Conservation (phyloP, 2,113 vertebrate species). For the Microtus richardsoni region DNA sequence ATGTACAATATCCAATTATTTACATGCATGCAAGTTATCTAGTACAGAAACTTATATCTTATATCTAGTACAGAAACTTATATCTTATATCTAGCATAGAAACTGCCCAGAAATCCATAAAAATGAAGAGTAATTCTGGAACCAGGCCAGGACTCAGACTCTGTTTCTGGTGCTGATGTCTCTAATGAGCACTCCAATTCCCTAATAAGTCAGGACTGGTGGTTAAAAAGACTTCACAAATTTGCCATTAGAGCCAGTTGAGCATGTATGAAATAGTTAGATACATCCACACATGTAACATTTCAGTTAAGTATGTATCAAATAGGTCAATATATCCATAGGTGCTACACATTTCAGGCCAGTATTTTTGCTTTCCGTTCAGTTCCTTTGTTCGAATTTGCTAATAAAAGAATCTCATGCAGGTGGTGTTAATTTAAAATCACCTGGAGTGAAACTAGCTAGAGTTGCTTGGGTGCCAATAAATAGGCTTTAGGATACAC, state of each 20-base stretch:
- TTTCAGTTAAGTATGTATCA: not conserved
- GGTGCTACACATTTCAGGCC: not conserved
- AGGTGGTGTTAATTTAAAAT: slow-evolving; percentile 64
- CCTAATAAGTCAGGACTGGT: slow-evolving; percentile 1
- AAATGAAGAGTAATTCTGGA: not conserved
- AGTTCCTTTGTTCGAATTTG: slow-evolving; percentile 5
- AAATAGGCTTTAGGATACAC: not conserved
- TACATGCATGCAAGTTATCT: not conserved
- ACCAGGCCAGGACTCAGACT: not conserved
- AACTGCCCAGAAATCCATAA: slow-evolving; percentile 3
- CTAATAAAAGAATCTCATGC: slow-evolving; percentile 26
- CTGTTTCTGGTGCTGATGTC: not conserved
- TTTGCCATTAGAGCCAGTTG: not conserved
- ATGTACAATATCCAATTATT: not conserved
- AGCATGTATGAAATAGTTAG: slow-evolving; percentile 1
- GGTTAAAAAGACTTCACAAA: slow-evolving; percentile 37
- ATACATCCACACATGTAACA: not conserved
- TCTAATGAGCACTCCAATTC: not conserved
- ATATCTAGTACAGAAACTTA: slow-evolving; percentile 14
- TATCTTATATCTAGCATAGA: not conserved
- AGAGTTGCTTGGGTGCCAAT: slow-evolving; percentile 7
- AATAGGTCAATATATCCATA: not conserved
- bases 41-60: slow-evolving; percentile 16
- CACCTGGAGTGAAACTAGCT: slow-evolving; percentile 41
- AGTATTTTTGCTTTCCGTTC: not conserved